phyloP scores from a whole-genome alignment of 2,888 invertebrate genomes.

The Thecophora atra region DNA sequence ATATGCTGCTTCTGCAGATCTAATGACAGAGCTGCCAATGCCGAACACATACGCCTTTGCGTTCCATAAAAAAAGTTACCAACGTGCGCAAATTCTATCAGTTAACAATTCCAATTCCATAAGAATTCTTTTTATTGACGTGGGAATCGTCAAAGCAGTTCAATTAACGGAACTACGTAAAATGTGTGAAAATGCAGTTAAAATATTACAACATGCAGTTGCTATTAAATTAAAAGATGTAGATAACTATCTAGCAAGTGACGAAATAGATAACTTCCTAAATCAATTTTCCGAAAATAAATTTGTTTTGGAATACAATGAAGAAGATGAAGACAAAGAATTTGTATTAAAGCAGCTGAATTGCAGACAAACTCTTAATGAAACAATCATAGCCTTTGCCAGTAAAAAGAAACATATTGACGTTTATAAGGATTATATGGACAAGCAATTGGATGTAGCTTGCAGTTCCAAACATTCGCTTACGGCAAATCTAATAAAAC shows the following conservation, averaged over 20 bases:
- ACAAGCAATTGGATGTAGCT: not conserved
- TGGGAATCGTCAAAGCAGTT: conserved; percentile 10
- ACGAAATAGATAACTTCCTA: conserved; percentile 16
- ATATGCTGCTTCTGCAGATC: conserved; percentile 4
- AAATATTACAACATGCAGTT: conserved; percentile 26
- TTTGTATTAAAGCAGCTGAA: not conserved
- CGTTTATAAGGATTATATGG: conserved; percentile 4
- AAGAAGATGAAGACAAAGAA: conserved; percentile 16
- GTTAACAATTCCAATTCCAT: not conserved
- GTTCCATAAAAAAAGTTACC: not conserved
- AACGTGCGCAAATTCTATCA: conserved; percentile 21
- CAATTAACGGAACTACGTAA: not conserved
- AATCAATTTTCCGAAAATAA: conserved; percentile 13
- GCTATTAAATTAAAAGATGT: conserved; percentile 30
- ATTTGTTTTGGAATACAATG: conserved; percentile 4
- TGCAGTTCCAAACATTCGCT: not conserved
- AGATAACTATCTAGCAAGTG: conserved; percentile 15
- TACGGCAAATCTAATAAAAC: no score
- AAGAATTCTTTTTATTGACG: conserved; percentile 25
- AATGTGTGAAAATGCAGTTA: conserved; percentile 1
- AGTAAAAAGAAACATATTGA: conserved; percentile 1
- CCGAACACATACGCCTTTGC: conserved; percentile 28
- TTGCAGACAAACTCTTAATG: conserved; percentile 2
- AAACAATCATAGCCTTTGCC: conserved; percentile 12
- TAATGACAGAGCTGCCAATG: conserved; percentile 17